Conservation (phyloP, 2,797 vertebrate genomes). For the Acanthis flammea region DNA sequence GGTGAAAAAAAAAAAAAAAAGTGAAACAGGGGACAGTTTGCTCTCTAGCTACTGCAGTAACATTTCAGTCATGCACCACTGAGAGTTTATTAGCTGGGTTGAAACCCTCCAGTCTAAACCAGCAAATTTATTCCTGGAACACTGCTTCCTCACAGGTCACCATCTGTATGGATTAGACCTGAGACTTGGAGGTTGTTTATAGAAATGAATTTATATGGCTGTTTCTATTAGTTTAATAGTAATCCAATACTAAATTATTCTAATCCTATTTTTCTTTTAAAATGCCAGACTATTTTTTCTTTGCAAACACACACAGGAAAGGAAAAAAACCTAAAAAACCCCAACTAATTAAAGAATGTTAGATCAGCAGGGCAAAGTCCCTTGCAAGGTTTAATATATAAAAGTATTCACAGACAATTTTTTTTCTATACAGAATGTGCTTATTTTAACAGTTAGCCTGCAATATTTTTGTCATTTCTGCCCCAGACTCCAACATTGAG, state of each 20-base stretch:
- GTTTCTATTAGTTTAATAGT: not conserved
- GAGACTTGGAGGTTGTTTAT: not conserved
- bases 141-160: not conserved
- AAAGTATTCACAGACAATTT: not conserved
- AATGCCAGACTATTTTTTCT: not conserved
- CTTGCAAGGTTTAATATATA: not conserved
- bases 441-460: not conserved
- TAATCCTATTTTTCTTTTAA: not conserved
- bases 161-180: not conserved
- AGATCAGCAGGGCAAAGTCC: not conserved
- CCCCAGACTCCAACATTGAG: not conserved
- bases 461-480: not conserved
- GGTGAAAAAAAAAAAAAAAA: not conserved
- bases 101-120: not conserved
- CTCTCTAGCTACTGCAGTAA: not conserved
- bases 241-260: conserved; percentile 8
- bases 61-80: not conserved
- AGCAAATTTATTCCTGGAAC: not conserved
- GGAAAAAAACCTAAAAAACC: rapidly evolving
- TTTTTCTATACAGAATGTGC: not conserved
- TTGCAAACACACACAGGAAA: not conserved
- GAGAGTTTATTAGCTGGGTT: not conserved
- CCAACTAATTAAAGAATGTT: not conserved
- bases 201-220: not conserved
- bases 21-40: not conserved